Percentiles rank a stretch among this genome's conserved stretches.
Evolutionary conservation across 2,888 invertebrate genomes (phyloP).

Genomic region (Pterostichus niger): DNA sequence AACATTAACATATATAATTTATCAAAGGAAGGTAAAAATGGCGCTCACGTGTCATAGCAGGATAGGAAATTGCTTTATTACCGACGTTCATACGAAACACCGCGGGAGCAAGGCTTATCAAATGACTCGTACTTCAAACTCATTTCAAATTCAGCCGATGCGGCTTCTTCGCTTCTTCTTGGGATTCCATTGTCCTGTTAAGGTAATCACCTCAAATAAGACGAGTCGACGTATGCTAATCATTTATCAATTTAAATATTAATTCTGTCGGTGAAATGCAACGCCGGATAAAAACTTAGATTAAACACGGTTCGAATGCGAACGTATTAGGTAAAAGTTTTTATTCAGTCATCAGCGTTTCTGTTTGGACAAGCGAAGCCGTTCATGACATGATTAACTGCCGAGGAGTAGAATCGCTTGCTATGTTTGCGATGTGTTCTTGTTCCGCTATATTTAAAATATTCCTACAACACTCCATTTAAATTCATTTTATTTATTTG

Average conservation of each 20-base stretch:
- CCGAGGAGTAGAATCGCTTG: background rate
- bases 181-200: slow-evolving; percentile 48
- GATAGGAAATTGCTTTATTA: slow-evolving; percentile 57
- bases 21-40: slow-evolving; percentile 59
- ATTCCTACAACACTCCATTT: background rate
- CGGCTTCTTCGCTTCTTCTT: slow-evolving; percentile 2
- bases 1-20: slow-evolving; percentile 66
- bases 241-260: slow-evolving; percentile 59
- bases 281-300: slow-evolving; percentile 25
- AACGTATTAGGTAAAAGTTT: slow-evolving; percentile 33
- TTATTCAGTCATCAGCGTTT: slow-evolving; percentile 37
- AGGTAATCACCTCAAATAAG: slow-evolving; percentile 40
- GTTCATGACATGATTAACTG: slow-evolving; percentile 23
- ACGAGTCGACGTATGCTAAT: slow-evolving; percentile 29
- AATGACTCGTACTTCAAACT: slow-evolving; percentile 22
- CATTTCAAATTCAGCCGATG: slow-evolving; percentile 46
- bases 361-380: slow-evolving; percentile 10
- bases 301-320: slow-evolving; percentile 30
- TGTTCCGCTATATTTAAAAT: slow-evolving; percentile 11
- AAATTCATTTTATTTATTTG: slow-evolving; percentile 1
- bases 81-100: slow-evolving; percentile 53
- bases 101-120: slow-evolving; percentile 40
- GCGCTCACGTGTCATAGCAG: slow-evolving; percentile 47
- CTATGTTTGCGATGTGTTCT: background rate
- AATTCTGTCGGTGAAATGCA: slow-evolving; percentile 34